Conservation (phyloP, 2,888 invertebrate genomes). For the Drosophila rellima region DNA sequence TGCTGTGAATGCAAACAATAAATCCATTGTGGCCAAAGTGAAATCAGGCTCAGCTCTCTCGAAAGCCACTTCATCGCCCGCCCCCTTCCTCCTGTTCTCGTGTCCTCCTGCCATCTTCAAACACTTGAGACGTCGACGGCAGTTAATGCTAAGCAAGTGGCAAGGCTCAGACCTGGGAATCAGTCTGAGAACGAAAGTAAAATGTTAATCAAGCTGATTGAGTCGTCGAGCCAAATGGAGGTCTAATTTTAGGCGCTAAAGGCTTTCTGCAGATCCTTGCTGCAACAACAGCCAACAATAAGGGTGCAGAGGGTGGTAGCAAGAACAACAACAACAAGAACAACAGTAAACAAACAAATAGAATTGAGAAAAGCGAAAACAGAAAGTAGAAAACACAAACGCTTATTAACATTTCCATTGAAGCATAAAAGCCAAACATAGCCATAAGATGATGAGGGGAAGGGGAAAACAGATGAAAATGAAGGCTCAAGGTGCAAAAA, state of each 20-base stretch:
- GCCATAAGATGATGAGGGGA: background rate
- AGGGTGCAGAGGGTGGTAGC: too few species aligned
- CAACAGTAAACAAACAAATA: conserved; percentile 42
- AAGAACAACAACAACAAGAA: conserved; percentile 11
- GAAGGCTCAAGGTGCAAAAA: conserved; percentile 73
- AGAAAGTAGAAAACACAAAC: conserved; percentile 45
- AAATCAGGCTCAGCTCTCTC: conserved; percentile 76
- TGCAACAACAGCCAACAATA: conserved; percentile 30
- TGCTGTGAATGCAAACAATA: conserved; percentile 71
- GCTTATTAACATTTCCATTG: conserved; percentile 79
- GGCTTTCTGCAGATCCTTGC: conserved; percentile 47
- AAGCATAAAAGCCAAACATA: conserved; percentile 70
- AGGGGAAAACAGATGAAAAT: conserved; percentile 51
- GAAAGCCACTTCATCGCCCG: conserved; percentile 73
- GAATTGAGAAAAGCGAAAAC: conserved; percentile 24
- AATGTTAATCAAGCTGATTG: conserved; percentile 82
- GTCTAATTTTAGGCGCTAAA: conserved; percentile 79
- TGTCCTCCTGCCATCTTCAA: conserved; percentile 29
- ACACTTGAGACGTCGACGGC: conserved; percentile 76
- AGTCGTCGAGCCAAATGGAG: conserved; percentile 70
- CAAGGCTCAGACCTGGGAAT: conserved; percentile 27
- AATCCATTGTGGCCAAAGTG: conserved; percentile 81
- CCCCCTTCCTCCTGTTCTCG: background rate
- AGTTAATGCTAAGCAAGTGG: conserved; percentile 75
- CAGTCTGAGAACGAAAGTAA: conserved; percentile 64